Evolutionary conservation across 2,888 invertebrate species (phyloP), one percentile per base, ranked within the genome.

Genomic region (Andrena bucephala): DNA sequence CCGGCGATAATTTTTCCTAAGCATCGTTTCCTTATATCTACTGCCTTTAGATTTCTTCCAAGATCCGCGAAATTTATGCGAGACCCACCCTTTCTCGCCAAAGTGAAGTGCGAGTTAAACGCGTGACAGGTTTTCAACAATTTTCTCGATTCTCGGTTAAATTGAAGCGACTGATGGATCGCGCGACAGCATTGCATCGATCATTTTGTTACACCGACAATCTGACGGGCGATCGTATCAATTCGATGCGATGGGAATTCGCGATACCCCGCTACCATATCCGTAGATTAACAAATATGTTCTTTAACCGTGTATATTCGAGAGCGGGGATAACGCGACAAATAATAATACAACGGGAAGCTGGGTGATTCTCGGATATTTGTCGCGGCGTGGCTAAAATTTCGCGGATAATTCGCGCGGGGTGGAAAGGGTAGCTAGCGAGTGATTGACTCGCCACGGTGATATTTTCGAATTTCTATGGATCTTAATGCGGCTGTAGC

Each of bases 401-500:
- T 8, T 20, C 27, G 57, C 27, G 57, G 24, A 24, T 4, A 10
- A 27, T 10, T 24, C 57, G 13, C 27, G 42, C 2, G 6, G 20
- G 1, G 2, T 5, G 42, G 31, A 42, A 20, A 29, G 7, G 16
- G 10, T 31, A 29, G 48, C 48, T 20, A 65, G 48, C 57, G 36
- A 42, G 16, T 57, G 57, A 69, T 27, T 57, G 57, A 69, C 57
- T 59, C 70, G 57, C 27, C 62, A 73, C 50, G 27, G 33, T 16
- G 54, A 76, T 60, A 71, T 65, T 73, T 80, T 54, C 8, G 71
- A 79, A 67, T 77, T 50, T 77, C 50, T 20, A 33, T 24, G 50
- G 65, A 79, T 73, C 59, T 71, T 77, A 76, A 76, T 72, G 72
- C 68, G 50, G 69, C 31, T 67, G 67, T 67, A 67, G 80, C 50